Conservation (phyloP, 2,113 vertebrate genomes). For the Helogale parvula region DNA sequence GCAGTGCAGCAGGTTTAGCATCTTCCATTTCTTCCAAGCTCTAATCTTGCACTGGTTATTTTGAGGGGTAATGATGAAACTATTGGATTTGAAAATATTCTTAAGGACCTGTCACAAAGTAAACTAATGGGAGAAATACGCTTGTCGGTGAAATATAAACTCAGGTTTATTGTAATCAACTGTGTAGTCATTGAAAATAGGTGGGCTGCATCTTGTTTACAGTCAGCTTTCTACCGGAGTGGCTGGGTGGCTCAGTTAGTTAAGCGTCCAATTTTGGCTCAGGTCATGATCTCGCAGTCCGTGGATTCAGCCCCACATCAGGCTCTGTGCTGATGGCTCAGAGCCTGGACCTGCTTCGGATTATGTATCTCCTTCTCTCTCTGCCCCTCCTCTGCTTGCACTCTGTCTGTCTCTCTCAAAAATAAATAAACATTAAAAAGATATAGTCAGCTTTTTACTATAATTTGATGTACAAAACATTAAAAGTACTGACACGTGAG, state of each 20-base stretch:
- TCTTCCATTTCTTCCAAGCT: constrained; percentile 95
- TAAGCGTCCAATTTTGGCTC: no score
- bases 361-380: no score
- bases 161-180: constrained; percentile 90
- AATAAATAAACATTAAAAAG: no score
- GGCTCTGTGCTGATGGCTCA: no score
- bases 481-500: constrained; percentile 65
- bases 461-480: constrained; percentile 70
- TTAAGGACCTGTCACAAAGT: constrained; percentile 93
- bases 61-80: constrained; percentile 92
- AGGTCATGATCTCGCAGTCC: no score
- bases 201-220: constrained; percentile 16
- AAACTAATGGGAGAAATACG: constrained; percentile 98
- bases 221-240: no score
- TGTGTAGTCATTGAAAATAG: neutral
- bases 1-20: constrained; percentile 89
- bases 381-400: no score
- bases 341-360: no score
- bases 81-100: constrained; percentile 95
- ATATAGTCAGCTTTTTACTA: constrained; percentile 66
- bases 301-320: no score
- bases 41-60: constrained; percentile 94
- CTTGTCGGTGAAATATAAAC: constrained; percentile 94
- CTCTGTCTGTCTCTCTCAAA: no score
- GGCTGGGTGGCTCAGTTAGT: no score